A percentile compares a stretch with the other conserved stretches of the same genome.
These are phyloP conservation scores for Drymonia ruficornis DNA, from an alignment of 2,888 invertebrate species.

Conservation along the genomic window DNA sequence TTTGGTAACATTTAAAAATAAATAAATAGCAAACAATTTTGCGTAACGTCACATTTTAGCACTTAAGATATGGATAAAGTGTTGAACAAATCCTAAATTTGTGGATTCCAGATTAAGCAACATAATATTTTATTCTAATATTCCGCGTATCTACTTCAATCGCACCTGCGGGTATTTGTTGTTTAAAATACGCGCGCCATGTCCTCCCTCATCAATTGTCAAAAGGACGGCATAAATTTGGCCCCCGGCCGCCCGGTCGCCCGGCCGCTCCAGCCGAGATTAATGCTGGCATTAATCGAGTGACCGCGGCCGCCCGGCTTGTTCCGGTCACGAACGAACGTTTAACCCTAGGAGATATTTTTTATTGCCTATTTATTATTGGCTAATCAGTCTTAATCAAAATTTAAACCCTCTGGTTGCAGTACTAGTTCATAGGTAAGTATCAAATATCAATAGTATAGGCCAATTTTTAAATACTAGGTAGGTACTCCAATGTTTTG, in stretches of 20 bases:
- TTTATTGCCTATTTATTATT: not conserved
- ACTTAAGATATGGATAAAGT: too few species aligned
- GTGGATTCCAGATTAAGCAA: too few species aligned
- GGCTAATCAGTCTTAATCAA: slow-evolving; percentile 4
- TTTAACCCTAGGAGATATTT: slow-evolving; percentile 3
- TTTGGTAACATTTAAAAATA: too few species aligned
- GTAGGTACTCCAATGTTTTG: too few species aligned
- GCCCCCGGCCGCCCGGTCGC: slow-evolving; percentile 32
- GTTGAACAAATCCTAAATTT: too few species aligned
- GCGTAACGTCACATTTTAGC: too few species aligned
- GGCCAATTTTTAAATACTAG: too few species aligned
- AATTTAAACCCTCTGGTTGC: too few species aligned
- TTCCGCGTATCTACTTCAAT: slow-evolving; percentile 2
- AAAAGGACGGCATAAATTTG: slow-evolving; percentile 80
- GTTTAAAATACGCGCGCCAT: slow-evolving; percentile 56
- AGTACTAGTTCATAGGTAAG: too few species aligned
- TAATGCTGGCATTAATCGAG: slow-evolving; percentile 83
- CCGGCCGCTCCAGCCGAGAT: slow-evolving; percentile 65
- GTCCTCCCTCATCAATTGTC: slow-evolving; percentile 78
- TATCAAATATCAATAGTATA: too few species aligned
- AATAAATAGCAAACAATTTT: too few species aligned
- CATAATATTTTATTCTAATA: not conserved
- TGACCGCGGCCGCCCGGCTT: slow-evolving; percentile 64
- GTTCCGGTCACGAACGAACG: slow-evolving; percentile 29
- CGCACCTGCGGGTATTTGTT: slow-evolving; percentile 27